Conservation (phyloP, 2,113 vertebrate genomes). For the Ahaetulla prasina region DNA sequence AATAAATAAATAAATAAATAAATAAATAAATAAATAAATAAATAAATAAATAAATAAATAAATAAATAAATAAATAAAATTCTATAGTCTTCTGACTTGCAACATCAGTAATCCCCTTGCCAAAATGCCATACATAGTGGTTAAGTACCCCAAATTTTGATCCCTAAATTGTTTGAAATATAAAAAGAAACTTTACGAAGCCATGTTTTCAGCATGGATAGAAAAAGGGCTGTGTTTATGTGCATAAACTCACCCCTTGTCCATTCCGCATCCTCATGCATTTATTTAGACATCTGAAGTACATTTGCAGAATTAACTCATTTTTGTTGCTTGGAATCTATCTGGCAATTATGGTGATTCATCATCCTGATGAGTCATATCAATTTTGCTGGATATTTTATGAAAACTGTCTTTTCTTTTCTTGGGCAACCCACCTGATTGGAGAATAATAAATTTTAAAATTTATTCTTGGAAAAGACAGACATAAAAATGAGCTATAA, state of each 20-base stretch:
- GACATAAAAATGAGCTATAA: background rate
- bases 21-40: no score
- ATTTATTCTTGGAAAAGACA: background rate
- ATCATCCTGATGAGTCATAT: background rate
- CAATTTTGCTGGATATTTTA: background rate
- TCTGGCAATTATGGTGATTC: background rate
- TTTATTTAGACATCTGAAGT: background rate
- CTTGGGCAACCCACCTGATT: background rate
- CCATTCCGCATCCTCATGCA: background rate
- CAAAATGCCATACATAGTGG: no score
- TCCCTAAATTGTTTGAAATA: no score
- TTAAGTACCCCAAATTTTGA: no score
- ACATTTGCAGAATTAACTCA: background rate
- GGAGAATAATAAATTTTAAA: background rate
- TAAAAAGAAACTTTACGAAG: background rate
- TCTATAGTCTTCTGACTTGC: no score
- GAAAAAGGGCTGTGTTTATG: background rate
- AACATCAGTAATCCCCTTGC: no score
- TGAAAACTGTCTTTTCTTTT: background rate
- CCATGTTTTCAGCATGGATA: background rate
- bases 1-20: no score
- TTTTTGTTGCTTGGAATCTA: background rate
- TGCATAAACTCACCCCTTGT: background rate
- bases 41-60: no score
- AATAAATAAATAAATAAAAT: no score